Evolutionary conservation across 2,113 vertebrate genomes (phyloP).

Genomic region (Pluvianellus socialis): DNA sequence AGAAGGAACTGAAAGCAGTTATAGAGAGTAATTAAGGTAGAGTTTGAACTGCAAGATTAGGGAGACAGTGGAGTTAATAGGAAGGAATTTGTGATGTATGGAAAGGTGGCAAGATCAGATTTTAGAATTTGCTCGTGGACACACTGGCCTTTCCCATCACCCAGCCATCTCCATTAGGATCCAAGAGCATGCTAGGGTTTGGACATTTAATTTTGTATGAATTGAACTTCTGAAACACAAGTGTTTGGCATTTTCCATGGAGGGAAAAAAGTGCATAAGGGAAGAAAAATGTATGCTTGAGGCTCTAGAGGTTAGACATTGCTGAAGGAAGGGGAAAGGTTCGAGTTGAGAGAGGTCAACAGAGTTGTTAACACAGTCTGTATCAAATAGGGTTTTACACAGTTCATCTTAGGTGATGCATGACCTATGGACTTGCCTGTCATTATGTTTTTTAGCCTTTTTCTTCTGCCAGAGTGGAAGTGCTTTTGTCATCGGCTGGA

Average conservation of each 20-base stretch:
- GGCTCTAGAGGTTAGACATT: neutral
- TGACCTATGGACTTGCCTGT: neutral
- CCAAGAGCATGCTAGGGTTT: neutral
- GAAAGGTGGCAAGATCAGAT: neutral
- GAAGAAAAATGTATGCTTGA: neutral
- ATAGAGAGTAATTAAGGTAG: neutral
- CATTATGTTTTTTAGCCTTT: neutral
- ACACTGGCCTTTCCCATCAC: neutral
- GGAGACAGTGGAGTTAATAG: neutral
- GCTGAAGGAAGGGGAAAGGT: neutral
- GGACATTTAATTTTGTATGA: neutral
- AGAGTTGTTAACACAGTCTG: neutral
- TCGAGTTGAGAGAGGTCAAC: neutral
- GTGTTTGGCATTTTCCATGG: neutral
- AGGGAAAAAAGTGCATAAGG: neutral
- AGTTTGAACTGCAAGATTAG: neutral
- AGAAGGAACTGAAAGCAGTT: neutral
- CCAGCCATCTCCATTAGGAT: neutral
- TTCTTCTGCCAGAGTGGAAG: neutral
- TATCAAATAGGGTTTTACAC: neutral
- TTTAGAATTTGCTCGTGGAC: neutral
- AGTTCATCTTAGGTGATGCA: neutral
- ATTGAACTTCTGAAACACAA: neutral
- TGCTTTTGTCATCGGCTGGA: rapidly evolving
- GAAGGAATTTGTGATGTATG: neutral